Evolutionary conservation across 30 jellyfish, hydroid and myxozoan genomes (phyloP).

Genomic region (Hydra vulgaris): DNA sequence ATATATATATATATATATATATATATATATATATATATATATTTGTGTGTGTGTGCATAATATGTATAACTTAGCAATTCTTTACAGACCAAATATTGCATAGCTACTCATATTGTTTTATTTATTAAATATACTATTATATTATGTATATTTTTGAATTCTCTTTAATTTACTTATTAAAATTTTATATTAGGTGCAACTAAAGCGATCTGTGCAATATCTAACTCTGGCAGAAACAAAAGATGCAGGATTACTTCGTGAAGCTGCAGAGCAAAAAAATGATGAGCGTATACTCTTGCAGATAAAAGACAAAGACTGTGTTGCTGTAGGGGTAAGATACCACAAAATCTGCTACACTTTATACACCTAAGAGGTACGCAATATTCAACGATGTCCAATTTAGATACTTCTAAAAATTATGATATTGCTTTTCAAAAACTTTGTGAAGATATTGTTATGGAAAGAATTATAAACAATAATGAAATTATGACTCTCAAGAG

Average conservation of each 20-base stretch:
- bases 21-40: too few relatives aligned
- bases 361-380: conserved; percentile 11
- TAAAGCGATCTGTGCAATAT: neutral
- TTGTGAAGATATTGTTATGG: conserved; percentile 23
- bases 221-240: conserved; percentile 8
- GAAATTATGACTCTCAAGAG: conserved; percentile 33
- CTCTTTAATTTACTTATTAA: too few relatives aligned
- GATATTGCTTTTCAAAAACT: conserved; percentile 8
- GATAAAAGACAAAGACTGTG: conserved; percentile 23
- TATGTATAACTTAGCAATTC: too few relatives aligned
- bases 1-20: too few relatives aligned
- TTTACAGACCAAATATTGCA: neutral
- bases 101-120: neutral
- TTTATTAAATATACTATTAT: too few relatives aligned
- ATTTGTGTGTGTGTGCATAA: neutral
- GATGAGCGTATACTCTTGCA: conserved; percentile 1
- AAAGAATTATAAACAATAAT: conserved; percentile 13
- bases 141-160: too few relatives aligned
- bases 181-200: neutral
- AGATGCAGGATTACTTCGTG: conserved; percentile 3
- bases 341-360: conserved; percentile 36
- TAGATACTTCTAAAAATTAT: neutral
- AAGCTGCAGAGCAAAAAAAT: conserved; percentile 9
- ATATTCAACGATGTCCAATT: neutral
- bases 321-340: conserved; percentile 37